A percentile compares a stretch with the other conserved stretches of the same genome.
These are phyloP conservation scores for Pleuronectes platessa DNA, from an alignment of 2,113 vertebrate species.

Conservation along the genomic window DNA sequence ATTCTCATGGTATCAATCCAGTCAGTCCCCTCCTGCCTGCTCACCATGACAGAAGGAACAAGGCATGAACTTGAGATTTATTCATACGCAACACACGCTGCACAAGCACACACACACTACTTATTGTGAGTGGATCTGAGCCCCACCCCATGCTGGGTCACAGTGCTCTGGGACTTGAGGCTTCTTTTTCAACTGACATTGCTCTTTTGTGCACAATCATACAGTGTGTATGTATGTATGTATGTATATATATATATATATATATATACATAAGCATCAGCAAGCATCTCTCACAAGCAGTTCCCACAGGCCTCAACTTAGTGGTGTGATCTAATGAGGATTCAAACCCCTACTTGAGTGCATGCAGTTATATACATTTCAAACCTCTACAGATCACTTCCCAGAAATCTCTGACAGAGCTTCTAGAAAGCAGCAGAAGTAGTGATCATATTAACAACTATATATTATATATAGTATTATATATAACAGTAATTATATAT, in stretches of 20 bases:
- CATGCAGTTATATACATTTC: background rate
- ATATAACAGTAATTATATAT: no score
- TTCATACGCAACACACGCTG: constrained; percentile 17
- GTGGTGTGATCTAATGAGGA: background rate
- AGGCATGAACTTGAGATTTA: constrained; percentile 18
- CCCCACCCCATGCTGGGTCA: constrained; percentile 41
- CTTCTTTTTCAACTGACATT: constrained; percentile 53
- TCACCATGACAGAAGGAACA: constrained; percentile 9
- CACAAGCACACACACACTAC: background rate
- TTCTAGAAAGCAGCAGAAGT: no score
- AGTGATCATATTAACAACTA: no score
- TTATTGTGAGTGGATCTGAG: background rate
- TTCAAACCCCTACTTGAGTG: background rate
- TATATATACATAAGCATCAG: background rate
- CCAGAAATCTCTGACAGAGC: background rate
- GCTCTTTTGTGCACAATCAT: constrained; percentile 15
- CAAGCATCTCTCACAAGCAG: background rate
- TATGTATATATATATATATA: background rate
- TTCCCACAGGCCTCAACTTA: background rate
- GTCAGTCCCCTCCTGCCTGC: constrained; percentile 5
- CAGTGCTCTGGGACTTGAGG: constrained; percentile 11
- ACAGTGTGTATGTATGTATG: background rate
- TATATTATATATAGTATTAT: no score
- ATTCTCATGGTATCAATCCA: background rate
- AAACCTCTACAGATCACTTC: background rate